A percentile compares a stretch with the other conserved stretches of the same genome.
Evolutionary conservation across 2,888 invertebrate species (phyloP).

Genomic region (Emmelina monodactyla): DNA sequence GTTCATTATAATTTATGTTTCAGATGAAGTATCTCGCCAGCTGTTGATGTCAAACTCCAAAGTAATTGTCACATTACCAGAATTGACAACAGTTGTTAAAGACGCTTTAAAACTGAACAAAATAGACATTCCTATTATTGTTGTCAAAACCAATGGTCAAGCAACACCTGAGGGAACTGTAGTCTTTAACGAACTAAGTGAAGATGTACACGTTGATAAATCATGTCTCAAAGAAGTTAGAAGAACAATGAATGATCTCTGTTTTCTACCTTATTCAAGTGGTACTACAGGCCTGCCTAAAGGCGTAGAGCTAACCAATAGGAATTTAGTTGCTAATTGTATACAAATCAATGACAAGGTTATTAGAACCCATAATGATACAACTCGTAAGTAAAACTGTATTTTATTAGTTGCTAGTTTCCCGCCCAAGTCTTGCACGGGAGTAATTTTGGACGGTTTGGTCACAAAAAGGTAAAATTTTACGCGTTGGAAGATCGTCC

Average conservation of each 20-base stretch:
- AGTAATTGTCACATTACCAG: constrained; percentile 67
- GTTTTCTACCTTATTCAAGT: constrained; percentile 83
- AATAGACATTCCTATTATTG: constrained; percentile 62
- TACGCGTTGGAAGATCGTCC: too few species aligned
- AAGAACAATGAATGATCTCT: constrained; percentile 63
- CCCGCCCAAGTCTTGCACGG: too few species aligned
- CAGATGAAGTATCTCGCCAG: constrained; percentile 78
- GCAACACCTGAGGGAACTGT: constrained; percentile 52
- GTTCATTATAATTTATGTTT: too few species aligned
- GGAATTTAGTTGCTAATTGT: constrained; percentile 62
- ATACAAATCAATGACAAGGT: constrained; percentile 38
- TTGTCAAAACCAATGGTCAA: constrained; percentile 42
- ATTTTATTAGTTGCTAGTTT: too few species aligned
- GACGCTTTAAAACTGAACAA: constrained; percentile 58
- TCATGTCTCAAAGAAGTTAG: constrained; percentile 55
- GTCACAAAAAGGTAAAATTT: too few species aligned
- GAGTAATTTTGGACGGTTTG: too few species aligned
- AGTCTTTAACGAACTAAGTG: constrained; percentile 69
- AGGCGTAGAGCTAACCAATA: constrained; percentile 74
- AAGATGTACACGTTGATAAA: constrained; percentile 62
- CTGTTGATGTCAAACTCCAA: constrained; percentile 68
- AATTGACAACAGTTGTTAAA: constrained; percentile 47
- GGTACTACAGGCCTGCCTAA: constrained; percentile 87
- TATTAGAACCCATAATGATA: constrained; percentile 33
- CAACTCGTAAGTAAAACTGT: constrained; percentile 50